Evolutionary conservation across 2,113 vertebrate genomes (phyloP).

Genomic region (Micronycteris hirsuta): DNA sequence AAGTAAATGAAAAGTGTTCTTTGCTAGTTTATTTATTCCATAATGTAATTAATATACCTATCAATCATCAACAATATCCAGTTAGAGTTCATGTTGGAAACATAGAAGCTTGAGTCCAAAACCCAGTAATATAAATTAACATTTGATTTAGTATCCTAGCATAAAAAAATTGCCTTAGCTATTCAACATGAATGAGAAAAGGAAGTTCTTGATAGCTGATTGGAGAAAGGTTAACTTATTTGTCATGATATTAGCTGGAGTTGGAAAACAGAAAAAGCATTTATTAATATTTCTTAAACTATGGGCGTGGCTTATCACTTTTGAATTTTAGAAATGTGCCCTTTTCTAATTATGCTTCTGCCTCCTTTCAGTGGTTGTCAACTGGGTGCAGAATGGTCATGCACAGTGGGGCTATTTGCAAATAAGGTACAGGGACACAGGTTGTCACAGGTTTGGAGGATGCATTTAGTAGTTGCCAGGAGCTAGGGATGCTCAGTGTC

Average conservation of each 20-base stretch:
- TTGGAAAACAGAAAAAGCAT: background rate
- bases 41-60: background rate
- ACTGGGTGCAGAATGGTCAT: background rate
- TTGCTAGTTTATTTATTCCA: background rate
- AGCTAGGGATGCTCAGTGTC: background rate
- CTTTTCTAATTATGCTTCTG: background rate
- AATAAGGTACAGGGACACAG: background rate
- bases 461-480: background rate
- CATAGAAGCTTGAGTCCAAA: background rate
- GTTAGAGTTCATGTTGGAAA: background rate
- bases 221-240: background rate
- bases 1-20: background rate
- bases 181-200: background rate
- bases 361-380: background rate
- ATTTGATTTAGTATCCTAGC: background rate
- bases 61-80: conserved; percentile 1
- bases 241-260: background rate
- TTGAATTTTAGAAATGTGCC: background rate
- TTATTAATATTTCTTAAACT: background rate
- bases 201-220: background rate
- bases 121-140: background rate
- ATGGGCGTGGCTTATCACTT: background rate
- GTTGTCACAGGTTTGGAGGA: background rate
- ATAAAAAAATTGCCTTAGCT: background rate
- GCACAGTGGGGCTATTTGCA: background rate